phyloP scores from a whole-genome alignment of 2,113 vertebrate genomes.

The Colossoma macropomum region DNA sequence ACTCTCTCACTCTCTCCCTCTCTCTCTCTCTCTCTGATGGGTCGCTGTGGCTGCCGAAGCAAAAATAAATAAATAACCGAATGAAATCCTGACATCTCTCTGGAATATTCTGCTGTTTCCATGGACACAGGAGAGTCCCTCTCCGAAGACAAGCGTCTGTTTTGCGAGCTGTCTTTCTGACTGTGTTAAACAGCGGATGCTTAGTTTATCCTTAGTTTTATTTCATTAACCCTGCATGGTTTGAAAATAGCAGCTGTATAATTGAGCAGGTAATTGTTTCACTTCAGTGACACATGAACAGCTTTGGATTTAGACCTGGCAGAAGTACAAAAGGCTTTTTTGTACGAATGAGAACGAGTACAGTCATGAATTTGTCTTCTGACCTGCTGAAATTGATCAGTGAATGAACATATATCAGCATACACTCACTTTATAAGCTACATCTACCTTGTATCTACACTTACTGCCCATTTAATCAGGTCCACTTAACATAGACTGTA shows the following conservation, averaged over 20 bases:
- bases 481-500: no score
- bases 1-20: no score
- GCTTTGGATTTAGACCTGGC: not conserved
- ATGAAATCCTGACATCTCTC: slow-evolving; percentile 38
- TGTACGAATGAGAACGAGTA: no score
- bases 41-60: slow-evolving; percentile 55
- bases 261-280: not conserved
- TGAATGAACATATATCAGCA: no score
- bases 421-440: no score
- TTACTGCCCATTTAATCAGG: no score
- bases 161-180: not conserved
- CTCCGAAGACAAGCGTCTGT: no score
- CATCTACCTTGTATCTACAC: no score
- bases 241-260: not conserved
- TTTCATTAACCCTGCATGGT: not conserved
- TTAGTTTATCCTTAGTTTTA: no score
- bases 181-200: not conserved
- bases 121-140: slow-evolving; percentile 61
- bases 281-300: not conserved
- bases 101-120: slow-evolving; percentile 67
- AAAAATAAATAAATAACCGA: slow-evolving; percentile 31
- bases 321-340: not conserved
- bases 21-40: slow-evolving; percentile 52
- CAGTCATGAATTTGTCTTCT: no score
- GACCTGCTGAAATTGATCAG: no score